phyloP scores from a whole-genome alignment of 2,113 vertebrate genomes.

The Steatornis caripensis region DNA sequence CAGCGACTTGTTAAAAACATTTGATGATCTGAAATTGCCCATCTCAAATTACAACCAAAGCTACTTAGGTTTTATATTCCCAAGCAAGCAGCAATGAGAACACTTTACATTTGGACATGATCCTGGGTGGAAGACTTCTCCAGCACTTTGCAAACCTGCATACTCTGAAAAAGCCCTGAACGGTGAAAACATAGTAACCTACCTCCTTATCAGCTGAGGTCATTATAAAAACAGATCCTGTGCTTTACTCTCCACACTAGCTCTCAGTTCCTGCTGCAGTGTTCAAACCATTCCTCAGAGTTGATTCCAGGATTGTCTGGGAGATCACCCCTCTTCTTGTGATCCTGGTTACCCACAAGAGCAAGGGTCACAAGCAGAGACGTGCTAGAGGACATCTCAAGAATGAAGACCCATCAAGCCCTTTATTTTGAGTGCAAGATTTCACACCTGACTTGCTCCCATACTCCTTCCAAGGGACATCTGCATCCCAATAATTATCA shows the following conservation, averaged over 20 bases:
- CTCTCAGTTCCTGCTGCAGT: background rate
- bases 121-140: background rate
- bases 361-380: background rate
- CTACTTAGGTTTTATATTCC: background rate
- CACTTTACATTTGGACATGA: background rate
- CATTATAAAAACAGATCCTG: background rate
- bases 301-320: background rate
- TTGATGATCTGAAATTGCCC: background rate
- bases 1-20: background rate
- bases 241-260: background rate
- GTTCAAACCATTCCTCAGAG: background rate
- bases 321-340: background rate
- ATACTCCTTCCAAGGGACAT: background rate
- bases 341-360: background rate
- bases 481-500: background rate
- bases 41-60: background rate
- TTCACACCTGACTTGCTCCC: background rate
- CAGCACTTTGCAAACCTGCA: background rate
- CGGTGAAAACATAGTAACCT: background rate
- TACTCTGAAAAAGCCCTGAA: background rate
- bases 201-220: background rate
- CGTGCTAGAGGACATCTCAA: background rate
- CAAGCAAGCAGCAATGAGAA: background rate
- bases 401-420: background rate
- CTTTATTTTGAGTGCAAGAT: background rate